A percentile compares a stretch with the other conserved stretches of the same genome.
Conservation (phyloP, 2,113 vertebrate genomes). For the Dipodomys stephensi region DNA sequence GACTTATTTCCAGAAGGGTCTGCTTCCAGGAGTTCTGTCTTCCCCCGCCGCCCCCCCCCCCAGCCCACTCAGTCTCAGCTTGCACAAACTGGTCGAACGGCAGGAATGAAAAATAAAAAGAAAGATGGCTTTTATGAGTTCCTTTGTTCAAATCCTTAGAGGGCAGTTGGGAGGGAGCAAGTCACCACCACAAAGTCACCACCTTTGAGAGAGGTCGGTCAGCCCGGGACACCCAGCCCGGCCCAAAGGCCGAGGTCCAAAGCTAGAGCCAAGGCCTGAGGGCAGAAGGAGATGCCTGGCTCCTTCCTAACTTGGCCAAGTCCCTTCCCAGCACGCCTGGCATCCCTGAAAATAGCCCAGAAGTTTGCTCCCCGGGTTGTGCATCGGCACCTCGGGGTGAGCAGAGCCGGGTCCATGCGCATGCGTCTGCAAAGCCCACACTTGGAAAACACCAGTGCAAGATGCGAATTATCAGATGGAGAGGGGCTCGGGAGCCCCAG, state of each 20-base stretch:
- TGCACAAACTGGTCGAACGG: slow-evolving; percentile 72
- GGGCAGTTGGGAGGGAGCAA: background rate
- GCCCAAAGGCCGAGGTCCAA: no score
- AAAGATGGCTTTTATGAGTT: slow-evolving; percentile 67
- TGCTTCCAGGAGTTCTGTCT: slow-evolving; percentile 31
- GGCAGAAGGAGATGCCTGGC: background rate
- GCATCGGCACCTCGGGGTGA: background rate
- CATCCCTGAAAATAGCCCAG: background rate
- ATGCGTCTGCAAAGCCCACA: background rate
- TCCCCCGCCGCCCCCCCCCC: background rate
- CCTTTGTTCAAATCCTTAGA: slow-evolving; percentile 23
- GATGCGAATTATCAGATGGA: background rate
- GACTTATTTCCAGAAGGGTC: slow-evolving; percentile 54
- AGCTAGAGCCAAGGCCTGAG: background rate
- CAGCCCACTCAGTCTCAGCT: slow-evolving; percentile 60
- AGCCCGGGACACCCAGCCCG: background rate
- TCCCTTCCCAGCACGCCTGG: background rate
- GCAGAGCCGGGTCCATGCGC: background rate
- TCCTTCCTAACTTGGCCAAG: background rate
- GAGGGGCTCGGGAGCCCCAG: rapidly evolving
- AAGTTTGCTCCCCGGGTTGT: background rate
- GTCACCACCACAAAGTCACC: background rate
- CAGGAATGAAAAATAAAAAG: slow-evolving; percentile 76
- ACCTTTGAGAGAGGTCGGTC: background rate
- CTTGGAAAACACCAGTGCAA: background rate